Base-by-base conservation (phyloP, 2,888 invertebrate genomes). In the Ctenicera cuprea region DNA sequence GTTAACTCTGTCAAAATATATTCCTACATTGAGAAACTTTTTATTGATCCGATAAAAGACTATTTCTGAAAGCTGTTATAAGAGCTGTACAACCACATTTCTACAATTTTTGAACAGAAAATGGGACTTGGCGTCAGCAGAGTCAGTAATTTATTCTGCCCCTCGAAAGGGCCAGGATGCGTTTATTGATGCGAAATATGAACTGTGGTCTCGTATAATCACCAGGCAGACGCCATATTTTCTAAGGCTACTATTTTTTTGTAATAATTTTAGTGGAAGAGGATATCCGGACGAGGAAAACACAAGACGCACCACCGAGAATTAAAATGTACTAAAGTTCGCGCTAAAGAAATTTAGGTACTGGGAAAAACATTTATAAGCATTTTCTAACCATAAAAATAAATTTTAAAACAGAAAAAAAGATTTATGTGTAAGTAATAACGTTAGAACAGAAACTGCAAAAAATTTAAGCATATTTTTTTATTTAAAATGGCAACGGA, bases 181-280 rank as follows among this genome's bases (percentile, higher is more conserved):
- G 59, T 59, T 59, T 59, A 59, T 59, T 37, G 59, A 59, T 59
- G 33, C 59, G 59, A 59, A 59, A 59, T 59, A 59, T 59, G 37
- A 59, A 59, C 59, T 59, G 59, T 59, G 59, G 59, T 33, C 37
- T 59, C 20, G 16, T 37, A 59, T 59, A 38, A 33, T 59, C 33
- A 38, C 20, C 18, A 38, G 16, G 20, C 37, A 38, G 59, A 59
- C 33, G 59, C 37, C 37, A 33, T 52, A 52, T 52, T 26, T 52
- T 20, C 30, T 11, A 22, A 22, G 26, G 30, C 18, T 11, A 26
- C 22, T 30, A 52, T 26, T n/a, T 16, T 57, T 57, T 33, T 50
- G 50, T 20, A 16, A 12, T 18, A 50, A 50, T 50, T 52, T 52
- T 26, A 22, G 52, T 22, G 20, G 52, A 52, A 52, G 26, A n/a